A percentile compares a stretch with the other conserved stretches of the same genome.
These are phyloP conservation scores for Gorsachius goisagi DNA, from an alignment of 2,113 vertebrate species.

Conservation along the genomic window DNA sequence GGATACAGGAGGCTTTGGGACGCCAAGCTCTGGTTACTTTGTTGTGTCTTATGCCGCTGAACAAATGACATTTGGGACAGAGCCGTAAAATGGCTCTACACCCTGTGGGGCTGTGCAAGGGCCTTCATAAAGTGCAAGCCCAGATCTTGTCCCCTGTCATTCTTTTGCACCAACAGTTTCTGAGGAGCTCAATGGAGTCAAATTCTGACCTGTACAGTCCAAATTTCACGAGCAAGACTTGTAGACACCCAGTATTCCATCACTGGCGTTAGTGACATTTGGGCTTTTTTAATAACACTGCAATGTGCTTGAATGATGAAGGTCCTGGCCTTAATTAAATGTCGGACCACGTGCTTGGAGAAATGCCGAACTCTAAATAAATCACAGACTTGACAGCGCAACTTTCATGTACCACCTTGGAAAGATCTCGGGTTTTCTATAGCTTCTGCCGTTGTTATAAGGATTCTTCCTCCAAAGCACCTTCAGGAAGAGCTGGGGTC, in stretches of 20 bases:
- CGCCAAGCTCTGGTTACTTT: too few relatives aligned
- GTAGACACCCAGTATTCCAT: not conserved
- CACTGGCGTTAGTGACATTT: not conserved
- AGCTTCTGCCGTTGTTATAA: not conserved
- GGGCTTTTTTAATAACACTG: not conserved
- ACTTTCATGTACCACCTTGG: not conserved
- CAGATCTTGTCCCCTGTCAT: not conserved
- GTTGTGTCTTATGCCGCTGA: not conserved
- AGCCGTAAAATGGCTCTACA: accelerated
- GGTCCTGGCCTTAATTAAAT: conserved; percentile 9
- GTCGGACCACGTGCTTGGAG: not conserved
- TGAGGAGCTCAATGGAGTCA: not conserved
- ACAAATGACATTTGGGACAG: accelerated
- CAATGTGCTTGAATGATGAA: not conserved
- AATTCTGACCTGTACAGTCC: not conserved
- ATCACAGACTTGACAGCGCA: not conserved
- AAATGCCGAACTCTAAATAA: not conserved
- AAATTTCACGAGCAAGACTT: not conserved
- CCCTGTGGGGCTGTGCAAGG: accelerated
- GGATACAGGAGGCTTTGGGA: not conserved
- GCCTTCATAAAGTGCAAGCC: not conserved
- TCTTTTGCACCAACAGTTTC: not conserved
- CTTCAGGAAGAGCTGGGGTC: not conserved
- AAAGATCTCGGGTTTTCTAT: accelerated
- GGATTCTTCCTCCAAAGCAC: not conserved